These are phyloP conservation scores for Drosophila biarmipes DNA, from an alignment of 1,140 invertebrate genomes.

Conservation along the genomic window DNA sequence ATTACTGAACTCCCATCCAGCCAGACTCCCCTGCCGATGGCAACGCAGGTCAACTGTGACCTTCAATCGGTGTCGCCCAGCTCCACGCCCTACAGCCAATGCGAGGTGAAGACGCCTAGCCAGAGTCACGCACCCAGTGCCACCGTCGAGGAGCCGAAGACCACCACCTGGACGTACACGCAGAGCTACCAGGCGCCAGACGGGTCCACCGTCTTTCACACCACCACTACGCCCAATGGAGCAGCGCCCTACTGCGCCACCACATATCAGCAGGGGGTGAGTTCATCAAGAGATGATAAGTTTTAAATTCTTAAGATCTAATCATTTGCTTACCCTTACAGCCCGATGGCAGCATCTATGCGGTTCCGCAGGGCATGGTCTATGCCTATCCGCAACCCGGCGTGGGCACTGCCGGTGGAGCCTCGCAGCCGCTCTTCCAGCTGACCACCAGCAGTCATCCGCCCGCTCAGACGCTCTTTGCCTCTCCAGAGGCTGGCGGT, in stretches of 20 bases:
- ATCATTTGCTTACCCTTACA: slow-evolving; percentile 14
- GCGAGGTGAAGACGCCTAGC: slow-evolving; percentile 60
- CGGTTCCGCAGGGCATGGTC: slow-evolving; percentile 83
- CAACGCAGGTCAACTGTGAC: slow-evolving; percentile 65
- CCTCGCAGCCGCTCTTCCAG: slow-evolving; percentile 72
- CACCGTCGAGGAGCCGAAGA: slow-evolving; percentile 72
- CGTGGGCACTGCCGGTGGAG: slow-evolving; percentile 53
- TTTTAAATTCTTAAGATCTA: background rate
- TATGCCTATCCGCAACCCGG: slow-evolving; percentile 80
- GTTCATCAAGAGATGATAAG: background rate
- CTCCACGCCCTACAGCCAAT: slow-evolving; percentile 77
- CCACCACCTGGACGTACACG: slow-evolving; percentile 78
- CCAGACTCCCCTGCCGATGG: slow-evolving; percentile 57
- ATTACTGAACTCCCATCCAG: slow-evolving; percentile 47
- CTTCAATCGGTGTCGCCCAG: slow-evolving; percentile 75
- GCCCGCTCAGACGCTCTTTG: slow-evolving; percentile 58
- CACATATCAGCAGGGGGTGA: slow-evolving; percentile 84
- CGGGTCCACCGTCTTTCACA: slow-evolving; percentile 81
- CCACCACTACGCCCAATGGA: slow-evolving; percentile 72
- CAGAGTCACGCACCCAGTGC: slow-evolving; percentile 60
- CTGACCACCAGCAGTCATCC: slow-evolving; percentile 64
- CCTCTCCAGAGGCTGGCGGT: slow-evolving; percentile 67
- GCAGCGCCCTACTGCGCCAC: slow-evolving; percentile 77
- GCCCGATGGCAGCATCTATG: slow-evolving; percentile 84
- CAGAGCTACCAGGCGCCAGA: slow-evolving; percentile 80